Base-by-base conservation (phyloP, 2,888 invertebrate species). In the Drosophila stalkeri region DNA sequence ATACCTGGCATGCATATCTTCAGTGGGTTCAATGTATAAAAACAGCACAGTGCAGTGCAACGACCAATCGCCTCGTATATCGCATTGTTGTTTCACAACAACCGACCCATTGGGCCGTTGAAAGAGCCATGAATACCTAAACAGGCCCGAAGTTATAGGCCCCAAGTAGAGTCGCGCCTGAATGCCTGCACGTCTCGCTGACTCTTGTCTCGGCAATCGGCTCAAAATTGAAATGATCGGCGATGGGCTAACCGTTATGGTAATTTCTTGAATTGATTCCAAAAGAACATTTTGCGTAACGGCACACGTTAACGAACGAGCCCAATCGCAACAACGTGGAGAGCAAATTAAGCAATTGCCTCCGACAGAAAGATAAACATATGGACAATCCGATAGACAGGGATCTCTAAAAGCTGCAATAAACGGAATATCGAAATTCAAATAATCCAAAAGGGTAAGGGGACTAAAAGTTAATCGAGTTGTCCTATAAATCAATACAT, bases 231-330 rank as follows among this genome's bases (percentile, higher is more conserved):
- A 56, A 63, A 27, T 56, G 51, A 64, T 67, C 67, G 73, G 59
- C 60, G 59, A 43, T 68, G 66, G 64, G 62, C 71, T 82, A 82
- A 85, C 88, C 72, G 84, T 85, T 85, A 85, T 85, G 84, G 84
- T 87, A 86, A 85, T 85, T 86, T 80, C 81, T 82, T 86, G 73
- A 75, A 87, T 82, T 79, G 79, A 85, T 81, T 86, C 88, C 72
- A 85, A 79, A 73, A 87, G 86, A 86, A 87, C 88, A 79, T 75
- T 81, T 85, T 88, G 86, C 83, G 77, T 88, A 88, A 88, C 83
- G 83, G 86, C 71, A 61, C 55, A 80, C 75, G 81, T 77, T 85
- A 87, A 85, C 82, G 86, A 85, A 82, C 88, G 20, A 51, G 41
- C 64, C 64, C 70, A 67, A 59, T 74, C 75, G 27, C 66, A 71